Evolutionary conservation across 2,888 invertebrate genomes (phyloP).

Genomic region (Leistus spinibarbis): DNA sequence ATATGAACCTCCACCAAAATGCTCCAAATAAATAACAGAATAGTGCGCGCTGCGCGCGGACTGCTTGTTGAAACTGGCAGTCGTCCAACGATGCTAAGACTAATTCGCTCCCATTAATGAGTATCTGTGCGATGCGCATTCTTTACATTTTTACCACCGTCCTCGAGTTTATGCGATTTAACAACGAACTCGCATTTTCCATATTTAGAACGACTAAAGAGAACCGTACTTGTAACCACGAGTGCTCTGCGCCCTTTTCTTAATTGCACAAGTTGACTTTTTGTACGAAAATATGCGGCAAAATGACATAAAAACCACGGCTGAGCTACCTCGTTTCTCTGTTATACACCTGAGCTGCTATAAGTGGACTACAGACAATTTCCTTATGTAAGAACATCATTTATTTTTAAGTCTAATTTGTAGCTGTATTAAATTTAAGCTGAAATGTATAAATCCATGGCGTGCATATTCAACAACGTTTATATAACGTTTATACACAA

Average conservation of each 20-base stretch:
- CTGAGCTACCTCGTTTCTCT: background rate
- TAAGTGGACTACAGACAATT: background rate
- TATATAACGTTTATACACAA: background rate
- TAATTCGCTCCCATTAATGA: background rate
- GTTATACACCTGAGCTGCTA: background rate
- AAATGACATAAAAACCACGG: background rate
- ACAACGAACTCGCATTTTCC: background rate
- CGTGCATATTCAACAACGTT: background rate
- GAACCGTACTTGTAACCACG: background rate
- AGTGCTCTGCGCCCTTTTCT: background rate
- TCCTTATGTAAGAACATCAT: background rate
- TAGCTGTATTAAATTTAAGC: background rate
- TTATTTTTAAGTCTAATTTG: background rate
- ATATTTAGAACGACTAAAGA: background rate
- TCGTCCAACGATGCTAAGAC: background rate
- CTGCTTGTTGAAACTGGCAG: background rate
- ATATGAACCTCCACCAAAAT: background rate
- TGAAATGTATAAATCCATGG: background rate
- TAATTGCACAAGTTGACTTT: background rate
- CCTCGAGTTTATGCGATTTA: background rate
- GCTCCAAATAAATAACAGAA: background rate
- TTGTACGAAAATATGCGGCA: background rate
- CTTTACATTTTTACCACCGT: background rate
- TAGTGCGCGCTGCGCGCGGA: background rate
- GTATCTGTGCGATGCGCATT: background rate